Percentiles rank a stretch among this genome's conserved stretches.
Evolutionary conservation across 1,140 invertebrate genomes (phyloP).

Genomic region (Monomorium pharaonis): DNA sequence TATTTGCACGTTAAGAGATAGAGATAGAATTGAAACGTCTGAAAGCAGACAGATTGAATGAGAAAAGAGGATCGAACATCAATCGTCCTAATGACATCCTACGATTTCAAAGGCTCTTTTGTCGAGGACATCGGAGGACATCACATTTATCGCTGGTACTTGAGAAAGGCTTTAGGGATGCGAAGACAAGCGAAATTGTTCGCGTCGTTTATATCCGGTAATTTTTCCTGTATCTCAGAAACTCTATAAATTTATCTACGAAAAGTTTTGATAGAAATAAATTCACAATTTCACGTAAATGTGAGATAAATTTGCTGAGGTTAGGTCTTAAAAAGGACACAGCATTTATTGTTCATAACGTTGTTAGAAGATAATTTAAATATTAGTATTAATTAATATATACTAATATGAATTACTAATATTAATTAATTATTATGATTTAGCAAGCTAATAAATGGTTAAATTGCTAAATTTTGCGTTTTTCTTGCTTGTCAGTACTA

Average conservation of each 20-base stretch:
- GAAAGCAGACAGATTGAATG: constrained; percentile 12
- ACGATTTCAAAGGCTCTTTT: constrained; percentile 25
- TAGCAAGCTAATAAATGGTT: too few relatives aligned
- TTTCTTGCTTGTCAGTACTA: not conserved
- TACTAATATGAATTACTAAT: not conserved
- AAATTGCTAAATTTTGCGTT: constrained; percentile 17
- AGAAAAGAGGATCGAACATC: not conserved
- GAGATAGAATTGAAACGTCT: constrained; percentile 1
- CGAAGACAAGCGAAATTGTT: constrained; percentile 11
- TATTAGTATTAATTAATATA: constrained; percentile 5
- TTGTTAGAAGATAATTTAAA: not conserved
- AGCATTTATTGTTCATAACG: not conserved
- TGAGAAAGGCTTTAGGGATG: not conserved
- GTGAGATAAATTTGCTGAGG: not conserved
- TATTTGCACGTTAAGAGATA: not conserved
- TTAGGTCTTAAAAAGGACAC: not conserved
- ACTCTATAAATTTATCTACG: not conserved
- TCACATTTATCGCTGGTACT: not conserved
- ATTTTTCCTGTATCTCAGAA: not conserved
- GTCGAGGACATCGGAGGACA: not conserved
- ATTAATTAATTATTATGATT: not conserved
- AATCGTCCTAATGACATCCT: constrained; percentile 13
- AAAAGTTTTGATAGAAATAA: not conserved
- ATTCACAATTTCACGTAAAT: not conserved
- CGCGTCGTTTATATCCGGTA: not conserved